Conservation (phyloP, 2,888 invertebrate species). For the Caenorhabditis sp. region DNA sequence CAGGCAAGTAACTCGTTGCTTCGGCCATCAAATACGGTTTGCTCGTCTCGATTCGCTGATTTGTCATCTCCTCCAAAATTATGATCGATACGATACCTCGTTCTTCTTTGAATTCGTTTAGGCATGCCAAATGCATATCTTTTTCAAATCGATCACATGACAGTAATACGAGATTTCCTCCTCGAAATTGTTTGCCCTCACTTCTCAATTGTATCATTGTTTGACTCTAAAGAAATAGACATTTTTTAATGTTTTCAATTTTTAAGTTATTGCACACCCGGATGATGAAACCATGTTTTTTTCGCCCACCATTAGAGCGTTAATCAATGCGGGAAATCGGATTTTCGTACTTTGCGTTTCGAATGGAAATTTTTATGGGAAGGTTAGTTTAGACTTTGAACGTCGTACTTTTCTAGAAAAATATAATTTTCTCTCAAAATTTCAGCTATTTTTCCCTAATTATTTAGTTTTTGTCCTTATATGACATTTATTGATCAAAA, state of each 20-base stretch:
- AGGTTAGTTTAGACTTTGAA: slow-evolving; percentile 34
- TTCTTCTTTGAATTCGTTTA: slow-evolving; percentile 1
- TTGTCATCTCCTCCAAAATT: slow-evolving; percentile 14
- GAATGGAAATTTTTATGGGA: slow-evolving; percentile 51
- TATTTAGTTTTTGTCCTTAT: no score
- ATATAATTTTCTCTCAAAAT: no score
- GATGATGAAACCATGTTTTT: slow-evolving; percentile 99
- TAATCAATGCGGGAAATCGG: slow-evolving; percentile 38
- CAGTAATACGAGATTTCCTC: slow-evolving; percentile 75
- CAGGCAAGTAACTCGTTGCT: slow-evolving; percentile 81
- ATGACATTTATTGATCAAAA: no score
- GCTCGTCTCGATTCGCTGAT: slow-evolving; percentile 11
- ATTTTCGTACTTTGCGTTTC: slow-evolving; percentile 52
- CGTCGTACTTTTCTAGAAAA: no score
- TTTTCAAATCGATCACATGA: slow-evolving; percentile 78
- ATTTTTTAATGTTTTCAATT: no score
- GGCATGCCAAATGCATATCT: slow-evolving; percentile 77
- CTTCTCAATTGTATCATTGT: not conserved
- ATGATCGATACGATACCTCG: not conserved
- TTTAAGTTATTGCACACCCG: slow-evolving; percentile 93
- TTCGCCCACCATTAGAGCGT: slow-evolving; percentile 77
- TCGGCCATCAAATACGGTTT: slow-evolving; percentile 75
- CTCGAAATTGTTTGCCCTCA: not conserved
- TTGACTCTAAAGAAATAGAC: slow-evolving; percentile 10
- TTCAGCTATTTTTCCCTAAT: no score